Evolutionary conservation across 2,888 invertebrate species (phyloP).

Genomic region (Tipula confusa): DNA sequence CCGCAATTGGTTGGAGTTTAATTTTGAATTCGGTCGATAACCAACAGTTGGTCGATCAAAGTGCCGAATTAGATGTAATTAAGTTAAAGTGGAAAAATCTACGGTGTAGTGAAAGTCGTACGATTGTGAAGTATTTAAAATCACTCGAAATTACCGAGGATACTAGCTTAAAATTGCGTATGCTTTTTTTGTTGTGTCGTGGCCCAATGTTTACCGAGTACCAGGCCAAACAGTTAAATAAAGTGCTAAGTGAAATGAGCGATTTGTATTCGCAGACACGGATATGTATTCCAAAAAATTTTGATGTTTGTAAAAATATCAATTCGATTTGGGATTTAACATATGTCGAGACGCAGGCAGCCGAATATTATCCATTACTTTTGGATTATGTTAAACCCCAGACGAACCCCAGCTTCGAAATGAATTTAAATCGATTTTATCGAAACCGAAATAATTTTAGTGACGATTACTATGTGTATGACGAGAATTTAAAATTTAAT

Average conservation of each 20-base stretch:
- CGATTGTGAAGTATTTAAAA: conserved; percentile 28
- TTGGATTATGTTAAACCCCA: conserved; percentile 37
- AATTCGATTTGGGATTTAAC: conserved; percentile 40
- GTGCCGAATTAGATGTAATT: conserved; percentile 38
- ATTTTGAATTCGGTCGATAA: conserved; percentile 36
- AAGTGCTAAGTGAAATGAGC: conserved; percentile 54
- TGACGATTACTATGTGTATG: conserved; percentile 38
- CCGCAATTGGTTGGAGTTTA: conserved; percentile 39
- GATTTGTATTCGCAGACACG: conserved; percentile 56
- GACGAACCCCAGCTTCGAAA: not conserved
- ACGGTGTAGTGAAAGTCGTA: conserved; percentile 40
- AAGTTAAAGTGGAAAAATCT: conserved; percentile 46
- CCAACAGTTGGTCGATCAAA: conserved; percentile 35
- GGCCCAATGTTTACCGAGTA: conserved; percentile 57
- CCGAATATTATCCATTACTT: conserved; percentile 35
- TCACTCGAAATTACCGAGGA: conserved; percentile 37
- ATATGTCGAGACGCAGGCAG: conserved; percentile 36
- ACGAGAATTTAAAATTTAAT: conserved; percentile 34
- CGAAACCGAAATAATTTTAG: conserved; percentile 34
- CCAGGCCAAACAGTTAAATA: conserved; percentile 53
- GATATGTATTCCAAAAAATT: conserved; percentile 52
- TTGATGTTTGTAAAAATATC: conserved; percentile 43
- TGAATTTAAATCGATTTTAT: conserved; percentile 35
- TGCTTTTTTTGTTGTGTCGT: conserved; percentile 59
- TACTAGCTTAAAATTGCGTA: conserved; percentile 46